Evolutionary conservation across 2,797 vertebrate species (phyloP).

Genomic region (Sebastiscus tertius): DNA sequence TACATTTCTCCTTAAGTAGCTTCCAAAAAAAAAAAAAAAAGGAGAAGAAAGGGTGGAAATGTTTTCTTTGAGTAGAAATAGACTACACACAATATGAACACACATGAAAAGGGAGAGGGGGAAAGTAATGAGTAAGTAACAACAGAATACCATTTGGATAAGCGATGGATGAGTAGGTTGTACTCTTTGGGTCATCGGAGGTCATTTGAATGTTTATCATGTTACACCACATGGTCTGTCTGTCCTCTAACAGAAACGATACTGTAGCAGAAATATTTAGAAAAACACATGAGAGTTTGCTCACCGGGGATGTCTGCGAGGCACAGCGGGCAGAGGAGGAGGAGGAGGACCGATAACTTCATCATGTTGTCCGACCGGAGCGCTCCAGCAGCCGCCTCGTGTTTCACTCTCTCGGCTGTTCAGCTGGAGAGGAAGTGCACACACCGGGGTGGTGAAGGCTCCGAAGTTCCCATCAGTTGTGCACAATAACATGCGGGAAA

Average conservation of each 20-base stretch:
- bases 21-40: not conserved
- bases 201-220: not conserved
- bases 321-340: slow-evolving; percentile 44
- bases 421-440: not conserved
- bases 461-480: slow-evolving; percentile 25
- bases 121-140: not conserved
- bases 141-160: not conserved
- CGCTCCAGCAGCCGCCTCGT: slow-evolving; percentile 19
- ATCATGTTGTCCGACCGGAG: slow-evolving; percentile 39
- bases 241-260: not conserved
- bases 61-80: not conserved
- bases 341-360: slow-evolving; percentile 64
- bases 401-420: not conserved
- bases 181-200: not conserved
- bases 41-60: not conserved
- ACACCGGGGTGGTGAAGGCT: not conserved
- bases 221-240: not conserved
- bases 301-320: slow-evolving; percentile 64
- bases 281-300: slow-evolving; percentile 19
- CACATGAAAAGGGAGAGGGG: fast-evolving
- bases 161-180: not conserved
- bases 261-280: fast-evolving
- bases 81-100: not conserved
- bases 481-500: not conserved
- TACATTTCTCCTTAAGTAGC: not conserved